A percentile compares a stretch with the other conserved stretches of the same genome.
phyloP scores from a whole-genome alignment of 2,113 vertebrate genomes.

The Bostrychus sinensis region DNA sequence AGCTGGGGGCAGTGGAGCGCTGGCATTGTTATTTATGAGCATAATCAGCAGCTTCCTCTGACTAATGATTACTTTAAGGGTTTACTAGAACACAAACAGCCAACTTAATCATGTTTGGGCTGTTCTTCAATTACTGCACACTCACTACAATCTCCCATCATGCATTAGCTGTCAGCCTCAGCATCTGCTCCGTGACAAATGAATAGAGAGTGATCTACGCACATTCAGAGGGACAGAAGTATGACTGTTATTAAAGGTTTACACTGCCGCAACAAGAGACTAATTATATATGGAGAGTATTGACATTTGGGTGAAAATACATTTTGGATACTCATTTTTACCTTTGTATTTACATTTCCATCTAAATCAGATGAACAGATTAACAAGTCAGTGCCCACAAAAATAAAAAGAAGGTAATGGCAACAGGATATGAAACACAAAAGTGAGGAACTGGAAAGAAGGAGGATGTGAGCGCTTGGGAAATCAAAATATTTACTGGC shows the following conservation, averaged over 20 bases:
- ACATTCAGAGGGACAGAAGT: background rate
- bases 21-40: constrained; percentile 27
- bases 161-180: constrained; percentile 19
- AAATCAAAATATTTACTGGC: no score
- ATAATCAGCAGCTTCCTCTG: constrained; percentile 18
- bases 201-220: constrained; percentile 30
- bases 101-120: constrained; percentile 39
- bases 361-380: no score
- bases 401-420: no score
- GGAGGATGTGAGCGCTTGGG: no score
- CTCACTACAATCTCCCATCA: constrained; percentile 16
- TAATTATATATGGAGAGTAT: no score
- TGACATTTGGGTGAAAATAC: no score
- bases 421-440: no score
- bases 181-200: constrained; percentile 36
- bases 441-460: no score
- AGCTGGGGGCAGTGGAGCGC: background rate
- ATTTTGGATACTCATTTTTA: no score
- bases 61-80: constrained; percentile 30
- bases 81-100: constrained; percentile 27
- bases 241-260: background rate
- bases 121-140: constrained; percentile 1
- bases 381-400: no score
- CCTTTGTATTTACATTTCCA: no score
- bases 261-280: background rate